Evolutionary conservation across 2,888 invertebrate species (phyloP).

Genomic region (Microctonus aethiopoides): DNA sequence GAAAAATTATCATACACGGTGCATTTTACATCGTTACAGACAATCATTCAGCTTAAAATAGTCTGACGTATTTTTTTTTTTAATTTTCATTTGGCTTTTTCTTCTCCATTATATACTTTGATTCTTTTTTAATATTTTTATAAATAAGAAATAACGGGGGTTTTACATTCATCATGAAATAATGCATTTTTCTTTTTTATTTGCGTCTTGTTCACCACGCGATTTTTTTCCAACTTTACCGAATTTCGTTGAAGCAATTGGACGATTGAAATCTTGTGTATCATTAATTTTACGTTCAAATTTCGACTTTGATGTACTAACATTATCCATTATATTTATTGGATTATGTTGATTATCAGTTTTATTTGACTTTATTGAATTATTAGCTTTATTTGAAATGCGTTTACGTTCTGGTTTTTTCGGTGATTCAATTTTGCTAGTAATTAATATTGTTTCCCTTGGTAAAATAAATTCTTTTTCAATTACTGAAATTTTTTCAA

Average conservation of each 20-base stretch:
- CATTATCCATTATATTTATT: conserved; percentile 19
- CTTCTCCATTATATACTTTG: background rate
- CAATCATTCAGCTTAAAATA: conserved; percentile 19
- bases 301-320: conserved; percentile 1
- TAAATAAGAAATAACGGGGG: background rate
- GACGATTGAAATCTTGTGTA: conserved; percentile 49
- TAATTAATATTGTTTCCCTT: conserved; percentile 18
- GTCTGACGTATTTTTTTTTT: conserved; percentile 29
- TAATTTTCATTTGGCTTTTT: background rate
- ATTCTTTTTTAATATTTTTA: too few species aligned
- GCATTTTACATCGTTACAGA: conserved; percentile 27
- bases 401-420: conserved; percentile 52
- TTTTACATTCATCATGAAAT: conserved; percentile 47
- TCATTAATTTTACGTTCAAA: conserved; percentile 39
- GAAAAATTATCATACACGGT: conserved; percentile 39
- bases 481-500: conserved; percentile 47
- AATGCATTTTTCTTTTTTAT: conserved; percentile 58
- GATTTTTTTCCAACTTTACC: conserved; percentile 41
- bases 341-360: conserved; percentile 24
- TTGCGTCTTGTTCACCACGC: conserved; percentile 22
- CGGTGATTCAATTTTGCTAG: conserved; percentile 38
- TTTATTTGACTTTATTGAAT: conserved; percentile 17
- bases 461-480: conserved; percentile 46
- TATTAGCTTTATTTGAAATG: conserved; percentile 36
- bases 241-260: conserved; percentile 48